Conservation (phyloP, 2,113 vertebrate genomes). For the Irena cyanogastra region DNA sequence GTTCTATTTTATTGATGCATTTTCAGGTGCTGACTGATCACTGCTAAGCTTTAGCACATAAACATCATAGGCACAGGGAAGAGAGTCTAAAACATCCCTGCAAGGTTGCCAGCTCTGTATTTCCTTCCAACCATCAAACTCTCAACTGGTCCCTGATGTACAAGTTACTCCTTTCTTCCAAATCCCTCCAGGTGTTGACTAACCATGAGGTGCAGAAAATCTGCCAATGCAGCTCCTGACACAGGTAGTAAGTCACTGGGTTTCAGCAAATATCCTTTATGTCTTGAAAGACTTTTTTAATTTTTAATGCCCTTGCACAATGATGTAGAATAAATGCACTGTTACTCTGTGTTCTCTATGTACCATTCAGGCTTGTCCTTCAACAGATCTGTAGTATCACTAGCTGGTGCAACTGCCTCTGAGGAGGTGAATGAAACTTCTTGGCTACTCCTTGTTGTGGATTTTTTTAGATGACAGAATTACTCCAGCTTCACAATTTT, state of each 20-base stretch:
- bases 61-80: background rate
- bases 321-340: background rate
- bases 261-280: background rate
- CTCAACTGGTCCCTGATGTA: accelerated
- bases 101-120: background rate
- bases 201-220: background rate
- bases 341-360: background rate
- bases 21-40: background rate
- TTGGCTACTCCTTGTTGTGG: accelerated
- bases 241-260: background rate
- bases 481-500: background rate
- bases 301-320: background rate
- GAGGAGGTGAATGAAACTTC: background rate
- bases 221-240: background rate
- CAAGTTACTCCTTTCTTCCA: background rate
- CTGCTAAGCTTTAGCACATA: background rate
- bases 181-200: background rate
- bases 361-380: background rate
- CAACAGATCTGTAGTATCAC: background rate
- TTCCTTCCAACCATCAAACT: background rate
- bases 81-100: background rate
- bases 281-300: background rate
- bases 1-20: background rate
- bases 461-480: background rate
- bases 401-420: background rate